These are phyloP conservation scores for Clistopyga incitator DNA, from an alignment of 2,888 invertebrate species.

Conservation along the genomic window DNA sequence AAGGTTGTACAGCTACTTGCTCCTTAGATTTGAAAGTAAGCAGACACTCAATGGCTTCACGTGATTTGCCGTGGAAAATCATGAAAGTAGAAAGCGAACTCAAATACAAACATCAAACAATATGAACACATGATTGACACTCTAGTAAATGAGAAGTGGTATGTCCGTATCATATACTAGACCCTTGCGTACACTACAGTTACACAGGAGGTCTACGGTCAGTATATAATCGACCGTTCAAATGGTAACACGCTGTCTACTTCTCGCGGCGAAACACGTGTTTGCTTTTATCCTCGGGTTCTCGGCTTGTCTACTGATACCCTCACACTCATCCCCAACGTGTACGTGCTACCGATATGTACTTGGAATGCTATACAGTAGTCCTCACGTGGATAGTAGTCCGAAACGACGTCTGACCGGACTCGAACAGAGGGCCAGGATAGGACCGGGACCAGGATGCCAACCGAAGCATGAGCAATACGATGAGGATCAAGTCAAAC, in stretches of 20 bases:
- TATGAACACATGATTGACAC: neutral
- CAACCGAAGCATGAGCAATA: neutral
- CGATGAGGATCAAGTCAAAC: constrained; percentile 13
- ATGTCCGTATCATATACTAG: neutral
- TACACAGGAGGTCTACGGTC: neutral
- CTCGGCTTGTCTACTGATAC: neutral
- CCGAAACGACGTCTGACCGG: constrained; percentile 11
- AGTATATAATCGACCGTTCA: constrained; percentile 6
- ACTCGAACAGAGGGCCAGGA: neutral
- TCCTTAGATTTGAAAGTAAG: too few species aligned
- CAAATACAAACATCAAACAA: neutral
- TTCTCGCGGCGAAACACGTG: constrained; percentile 24
- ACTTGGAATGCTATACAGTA: neutral
- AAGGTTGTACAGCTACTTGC: too few species aligned
- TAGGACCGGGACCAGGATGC: neutral
- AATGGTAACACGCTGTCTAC: constrained; percentile 18
- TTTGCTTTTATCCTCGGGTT: constrained; percentile 9
- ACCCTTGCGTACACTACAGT: neutral
- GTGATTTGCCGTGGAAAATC: neutral
- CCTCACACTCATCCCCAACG: neutral
- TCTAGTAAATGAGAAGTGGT: neutral
- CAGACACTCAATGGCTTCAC: neutral
- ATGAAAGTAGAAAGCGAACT: neutral
- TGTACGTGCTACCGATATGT: neutral
- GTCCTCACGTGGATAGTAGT: neutral